Base-by-base conservation (phyloP, 1,140 invertebrate genomes). In the Globodera rostochiensis region DNA sequence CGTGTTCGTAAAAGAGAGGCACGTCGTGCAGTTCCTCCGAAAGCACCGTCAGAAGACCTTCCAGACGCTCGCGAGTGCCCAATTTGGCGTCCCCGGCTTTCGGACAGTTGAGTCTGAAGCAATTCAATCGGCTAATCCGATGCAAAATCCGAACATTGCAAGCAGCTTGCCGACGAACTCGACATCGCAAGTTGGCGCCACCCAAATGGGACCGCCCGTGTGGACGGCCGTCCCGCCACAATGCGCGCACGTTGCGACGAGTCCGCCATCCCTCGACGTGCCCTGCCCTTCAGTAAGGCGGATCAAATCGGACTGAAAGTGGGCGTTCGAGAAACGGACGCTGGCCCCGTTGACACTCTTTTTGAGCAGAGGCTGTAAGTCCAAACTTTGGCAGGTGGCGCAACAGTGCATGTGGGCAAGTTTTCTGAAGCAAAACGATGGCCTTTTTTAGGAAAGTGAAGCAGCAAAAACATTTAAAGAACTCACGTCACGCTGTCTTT, bases 181-280 rank as follows among this genome's bases (percentile, higher is more conserved):
- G 77, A 91, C 89, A 87, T 95, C 92, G 89, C 98, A 95, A 53
- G 98, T 92, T 13, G 93, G 93, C 13, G 93, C 94, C 6, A 93
- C 93, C 95, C 96, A 99, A 82, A 99, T 94, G 0, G 97, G 97
- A 21, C 97, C 97, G 60, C 95, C 96, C 80, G 97, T 90, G 92
- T 94, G 88, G 36, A 90, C 77, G 47, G 79, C 57, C 81, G 71
- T 70, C 46, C 45, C 71, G 1, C 80, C 71, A 73, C 88, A 89
- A 80, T 90, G 84, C 46, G 82, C 82, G 74, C 89, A 89, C 21
- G 25, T 45, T 9, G 69, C 77, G 81, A 45, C 79, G 80, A 19
- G 8, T 83, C 74, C 69, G 47, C 67, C 71, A 66, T 76, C 53
- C 73, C 36, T 60, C 19, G 74, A 74, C 74, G 60, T 9, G 49